Evolutionary conservation across 2,113 vertebrate genomes (phyloP).

Genomic region (Ornithorhynchus anatinus): DNA sequence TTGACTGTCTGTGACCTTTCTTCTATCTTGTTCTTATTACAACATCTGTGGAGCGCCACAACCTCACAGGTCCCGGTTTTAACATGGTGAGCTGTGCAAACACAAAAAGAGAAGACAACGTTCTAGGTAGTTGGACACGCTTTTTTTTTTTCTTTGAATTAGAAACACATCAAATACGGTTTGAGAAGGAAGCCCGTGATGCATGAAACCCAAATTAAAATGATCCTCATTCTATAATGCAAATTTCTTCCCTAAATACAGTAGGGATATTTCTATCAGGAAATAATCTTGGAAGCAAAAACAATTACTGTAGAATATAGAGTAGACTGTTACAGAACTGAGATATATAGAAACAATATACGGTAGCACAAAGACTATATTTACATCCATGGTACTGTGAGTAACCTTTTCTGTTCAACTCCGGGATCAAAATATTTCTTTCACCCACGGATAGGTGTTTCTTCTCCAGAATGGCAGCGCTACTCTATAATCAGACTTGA

Average conservation of each 20-base stretch:
- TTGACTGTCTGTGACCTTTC: slow-evolving; percentile 97
- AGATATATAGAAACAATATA: slow-evolving; percentile 9
- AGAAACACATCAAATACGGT: slow-evolving; percentile 40
- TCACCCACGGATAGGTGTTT: not conserved
- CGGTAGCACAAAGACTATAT: slow-evolving; percentile 15
- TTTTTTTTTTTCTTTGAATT: slow-evolving; percentile 20
- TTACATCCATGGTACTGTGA: slow-evolving; percentile 6
- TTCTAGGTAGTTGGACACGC: not conserved
- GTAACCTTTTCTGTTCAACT: not conserved
- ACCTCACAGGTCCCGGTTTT: slow-evolving; percentile 96
- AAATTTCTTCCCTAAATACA: slow-evolving; percentile 51
- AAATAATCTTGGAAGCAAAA: slow-evolving; percentile 40
- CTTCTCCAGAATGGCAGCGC: not conserved
- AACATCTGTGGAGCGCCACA: slow-evolving; percentile 96
- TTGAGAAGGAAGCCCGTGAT: slow-evolving; percentile 14
- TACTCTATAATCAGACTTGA: not conserved
- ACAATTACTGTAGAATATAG: slow-evolving; percentile 6
- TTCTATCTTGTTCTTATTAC: slow-evolving; percentile 99
- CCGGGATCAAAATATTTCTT: not conserved
- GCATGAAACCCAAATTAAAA: slow-evolving; percentile 43
- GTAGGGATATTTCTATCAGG: slow-evolving; percentile 13
- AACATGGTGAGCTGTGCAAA: slow-evolving; percentile 85
- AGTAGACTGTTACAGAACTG: not conserved
- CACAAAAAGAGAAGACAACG: slow-evolving; percentile 30
- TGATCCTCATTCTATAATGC: slow-evolving; percentile 3